Evolutionary conservation across 1,140 invertebrate genomes (phyloP).

Genomic region (Eciton burchellii): DNA sequence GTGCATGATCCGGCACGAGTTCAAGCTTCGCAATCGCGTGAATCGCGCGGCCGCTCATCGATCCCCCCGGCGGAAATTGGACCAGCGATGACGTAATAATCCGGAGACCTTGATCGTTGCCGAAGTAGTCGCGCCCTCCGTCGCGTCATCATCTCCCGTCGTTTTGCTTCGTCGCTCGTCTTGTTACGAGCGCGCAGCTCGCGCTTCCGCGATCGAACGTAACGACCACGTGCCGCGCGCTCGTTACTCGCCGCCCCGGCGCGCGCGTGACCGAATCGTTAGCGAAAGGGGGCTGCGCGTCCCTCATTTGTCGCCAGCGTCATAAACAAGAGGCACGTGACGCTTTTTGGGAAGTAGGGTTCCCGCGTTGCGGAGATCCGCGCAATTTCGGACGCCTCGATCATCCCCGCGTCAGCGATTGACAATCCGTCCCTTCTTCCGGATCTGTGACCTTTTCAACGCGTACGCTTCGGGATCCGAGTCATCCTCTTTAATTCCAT

Average conservation of each 20-base stretch:
- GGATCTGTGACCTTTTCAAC: no score
- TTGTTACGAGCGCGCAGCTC: neutral
- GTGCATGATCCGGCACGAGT: no score
- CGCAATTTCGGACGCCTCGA: conserved; percentile 58
- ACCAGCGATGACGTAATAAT: conserved; percentile 79
- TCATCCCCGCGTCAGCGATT: conserved; percentile 15
- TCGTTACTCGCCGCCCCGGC: conserved; percentile 34
- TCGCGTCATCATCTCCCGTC: conserved; percentile 30
- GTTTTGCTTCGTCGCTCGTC: neutral
- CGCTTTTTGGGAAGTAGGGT: conserved; percentile 9
- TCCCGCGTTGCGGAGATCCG: conserved; percentile 53
- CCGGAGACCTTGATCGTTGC: conserved; percentile 71
- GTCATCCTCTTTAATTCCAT: no score
- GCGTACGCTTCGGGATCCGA: no score
- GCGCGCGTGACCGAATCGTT: conserved; percentile 74
- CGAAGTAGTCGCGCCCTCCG: conserved; percentile 73
- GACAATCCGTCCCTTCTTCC: neutral
- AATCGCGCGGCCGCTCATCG: conserved; percentile 71
- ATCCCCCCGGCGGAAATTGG: conserved; percentile 80
- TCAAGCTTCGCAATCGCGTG: no score
- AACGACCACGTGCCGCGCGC: conserved; percentile 29
- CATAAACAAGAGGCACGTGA: conserved; percentile 51
- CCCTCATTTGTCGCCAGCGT: conserved; percentile 53
- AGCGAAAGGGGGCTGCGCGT: conserved; percentile 10
- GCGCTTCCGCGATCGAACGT: conserved; percentile 24